Evolutionary conservation across 2,113 vertebrate species (phyloP), one percentile per base, ranked within the genome.

Genomic region (Cyanoramphus novaezelandiae): DNA sequence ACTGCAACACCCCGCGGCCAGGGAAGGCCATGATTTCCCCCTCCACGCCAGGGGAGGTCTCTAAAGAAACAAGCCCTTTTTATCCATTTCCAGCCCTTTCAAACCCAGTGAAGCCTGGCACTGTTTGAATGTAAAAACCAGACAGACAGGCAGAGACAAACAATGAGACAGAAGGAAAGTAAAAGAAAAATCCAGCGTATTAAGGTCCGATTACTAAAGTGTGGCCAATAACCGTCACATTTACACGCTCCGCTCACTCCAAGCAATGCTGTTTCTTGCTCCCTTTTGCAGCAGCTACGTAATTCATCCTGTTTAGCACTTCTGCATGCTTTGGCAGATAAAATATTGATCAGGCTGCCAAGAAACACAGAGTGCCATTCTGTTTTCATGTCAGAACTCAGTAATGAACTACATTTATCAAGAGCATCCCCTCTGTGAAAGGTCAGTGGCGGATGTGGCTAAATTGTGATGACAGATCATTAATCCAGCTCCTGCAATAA

Each of bases 351-450:
- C 97, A 97, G 95, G 59, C 96, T 97, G 96, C 96, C 93, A 96
- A 95, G 93, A 92, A 97, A 95, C 97, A 97, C 86, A 86, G 94
- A 95, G 92, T 97, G 95, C 86, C 97, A 96, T 98, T 97, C 95
- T 93, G 96, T 98, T 98, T 98, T 97, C 97, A 97, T 94, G 98
- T 98, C 98, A 98, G 98, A 98, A 98, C 95, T 97, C 75, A 68
- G 97, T 98, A 98, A 98, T 98, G 98, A 98, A 98, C 97, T 98
- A 78, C 97, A 98, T 98, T 98, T 98, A 98, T 98, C 98, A 99
- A 97, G 97, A 96, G 95, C 67, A 94, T 97, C 97, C 95, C 97
- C 96, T 90, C 83, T 70, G 91, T 95, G 97, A 98, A 98, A 98
- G 98, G 98, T 98, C 98, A 98, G 93, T 78, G 65, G 95, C 86